phyloP scores from a whole-genome alignment of 2,113 vertebrate species.

The Malaclemys terrapin region DNA sequence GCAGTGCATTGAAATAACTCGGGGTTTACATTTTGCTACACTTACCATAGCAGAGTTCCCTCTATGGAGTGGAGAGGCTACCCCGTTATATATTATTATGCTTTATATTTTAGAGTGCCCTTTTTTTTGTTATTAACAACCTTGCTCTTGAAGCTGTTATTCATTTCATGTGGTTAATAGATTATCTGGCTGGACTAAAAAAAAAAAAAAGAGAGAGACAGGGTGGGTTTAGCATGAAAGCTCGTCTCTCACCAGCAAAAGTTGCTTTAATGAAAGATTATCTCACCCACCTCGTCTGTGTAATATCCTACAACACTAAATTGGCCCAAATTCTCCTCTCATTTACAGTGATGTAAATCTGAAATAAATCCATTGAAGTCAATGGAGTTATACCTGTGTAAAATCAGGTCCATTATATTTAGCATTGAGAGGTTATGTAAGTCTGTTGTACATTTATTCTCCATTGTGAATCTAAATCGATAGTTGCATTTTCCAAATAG shows the following conservation, averaged over 20 bases:
- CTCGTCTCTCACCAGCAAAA: not conserved
- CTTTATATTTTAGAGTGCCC: not conserved
- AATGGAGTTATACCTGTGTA: not conserved
- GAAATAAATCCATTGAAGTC: not conserved
- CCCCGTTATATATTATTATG: not conserved
- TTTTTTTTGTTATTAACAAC: not conserved
- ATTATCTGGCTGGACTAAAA: not conserved
- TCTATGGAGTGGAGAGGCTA: not conserved
- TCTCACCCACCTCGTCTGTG: not conserved
- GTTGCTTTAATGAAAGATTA: not conserved
- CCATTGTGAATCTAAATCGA: not conserved
- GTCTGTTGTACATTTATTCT: not conserved
- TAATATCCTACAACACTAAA: not conserved
- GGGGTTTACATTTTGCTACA: not conserved
- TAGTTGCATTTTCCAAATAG: not conserved
- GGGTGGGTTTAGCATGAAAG: not conserved
- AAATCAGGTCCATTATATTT: not conserved
- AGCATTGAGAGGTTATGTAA: not conserved
- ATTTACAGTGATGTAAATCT: not conserved
- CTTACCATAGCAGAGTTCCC: not conserved
- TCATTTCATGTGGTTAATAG: not conserved
- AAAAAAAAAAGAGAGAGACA: not conserved
- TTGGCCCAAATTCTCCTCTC: not conserved
- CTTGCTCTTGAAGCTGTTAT: not conserved
- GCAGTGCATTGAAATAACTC: not conserved